Conservation (phyloP, 2,797 vertebrate species). For the Argya squamiceps region DNA sequence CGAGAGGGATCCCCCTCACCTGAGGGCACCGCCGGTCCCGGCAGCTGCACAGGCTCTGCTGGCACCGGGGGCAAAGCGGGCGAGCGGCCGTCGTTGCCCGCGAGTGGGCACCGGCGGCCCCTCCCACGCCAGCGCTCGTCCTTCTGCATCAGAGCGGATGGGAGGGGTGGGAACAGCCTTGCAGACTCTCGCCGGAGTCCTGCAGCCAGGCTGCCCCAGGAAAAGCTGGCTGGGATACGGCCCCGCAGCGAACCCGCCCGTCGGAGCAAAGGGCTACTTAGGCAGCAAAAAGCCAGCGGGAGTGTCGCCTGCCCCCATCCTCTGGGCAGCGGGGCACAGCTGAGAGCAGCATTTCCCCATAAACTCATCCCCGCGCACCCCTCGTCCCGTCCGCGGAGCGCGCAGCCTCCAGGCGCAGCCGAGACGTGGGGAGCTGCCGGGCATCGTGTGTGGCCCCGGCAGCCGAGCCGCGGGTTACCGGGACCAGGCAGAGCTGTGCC, state of each 20-base stretch:
- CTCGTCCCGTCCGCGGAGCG: neutral
- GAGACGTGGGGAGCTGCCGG: neutral
- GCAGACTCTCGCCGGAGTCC: neutral
- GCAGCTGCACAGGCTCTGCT: neutral
- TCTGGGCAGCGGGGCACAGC: neutral
- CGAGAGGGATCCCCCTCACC: neutral
- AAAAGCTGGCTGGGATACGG: neutral
- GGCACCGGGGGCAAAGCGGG: neutral
- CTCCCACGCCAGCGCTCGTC: neutral
- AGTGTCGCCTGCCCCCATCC: neutral
- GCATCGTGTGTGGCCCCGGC: neutral
- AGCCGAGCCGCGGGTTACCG: neutral
- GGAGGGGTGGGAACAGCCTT: neutral
- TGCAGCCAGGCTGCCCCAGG: neutral
- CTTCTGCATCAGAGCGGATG: conserved; percentile 4
- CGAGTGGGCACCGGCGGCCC: conserved; percentile 11
- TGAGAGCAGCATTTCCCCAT: neutral
- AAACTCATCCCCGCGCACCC: neutral
- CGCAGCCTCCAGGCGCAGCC: neutral
- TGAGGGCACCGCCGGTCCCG: neutral
- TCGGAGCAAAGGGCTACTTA: neutral
- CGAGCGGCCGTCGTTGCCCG: neutral
- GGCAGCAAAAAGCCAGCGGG: neutral
- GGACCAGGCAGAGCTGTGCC: neutral
- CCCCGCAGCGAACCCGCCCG: neutral